Evolutionary conservation across 2,888 invertebrate genomes (phyloP).

Genomic region (Busseola fusca): DNA sequence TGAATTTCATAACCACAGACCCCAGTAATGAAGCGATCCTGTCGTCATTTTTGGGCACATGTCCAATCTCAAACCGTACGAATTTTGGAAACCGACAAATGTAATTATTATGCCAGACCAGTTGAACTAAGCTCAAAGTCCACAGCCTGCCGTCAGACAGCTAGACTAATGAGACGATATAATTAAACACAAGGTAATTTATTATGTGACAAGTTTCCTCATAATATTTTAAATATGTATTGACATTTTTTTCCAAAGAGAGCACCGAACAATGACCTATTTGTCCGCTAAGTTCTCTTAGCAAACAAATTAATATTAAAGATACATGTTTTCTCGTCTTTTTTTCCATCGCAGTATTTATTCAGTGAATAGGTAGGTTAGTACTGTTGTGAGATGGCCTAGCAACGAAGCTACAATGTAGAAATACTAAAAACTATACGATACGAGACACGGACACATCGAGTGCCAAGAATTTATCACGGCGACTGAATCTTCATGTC

Average conservation of each 20-base stretch:
- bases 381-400: neutral
- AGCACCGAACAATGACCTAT: conserved; percentile 24
- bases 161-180: conserved; percentile 47
- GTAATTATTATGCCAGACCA: conserved; percentile 27
- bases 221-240: conserved; percentile 40
- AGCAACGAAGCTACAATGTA: conserved; percentile 10
- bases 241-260: conserved; percentile 12
- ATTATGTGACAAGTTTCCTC: conserved; percentile 30
- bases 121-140: conserved; percentile 43
- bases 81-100: conserved; percentile 37
- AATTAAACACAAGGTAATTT: conserved; percentile 52
- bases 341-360: conserved; percentile 14
- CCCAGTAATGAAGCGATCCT: conserved; percentile 12
- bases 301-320: conserved; percentile 32
- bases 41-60: conserved; percentile 45
- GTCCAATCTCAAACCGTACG: conserved; percentile 41
- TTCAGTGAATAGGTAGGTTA: neutral
- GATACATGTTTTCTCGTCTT: neutral
- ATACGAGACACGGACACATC: conserved; percentile 3
- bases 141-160: conserved; percentile 25
- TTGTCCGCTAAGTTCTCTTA: conserved; percentile 18
- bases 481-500: conserved; percentile 5
- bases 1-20: conserved; percentile 17
- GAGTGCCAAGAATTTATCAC: conserved; percentile 45
- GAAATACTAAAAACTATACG: conserved; percentile 21